Conservation (phyloP, 2,888 invertebrate genomes). For the Drosophila imparisetae region DNA sequence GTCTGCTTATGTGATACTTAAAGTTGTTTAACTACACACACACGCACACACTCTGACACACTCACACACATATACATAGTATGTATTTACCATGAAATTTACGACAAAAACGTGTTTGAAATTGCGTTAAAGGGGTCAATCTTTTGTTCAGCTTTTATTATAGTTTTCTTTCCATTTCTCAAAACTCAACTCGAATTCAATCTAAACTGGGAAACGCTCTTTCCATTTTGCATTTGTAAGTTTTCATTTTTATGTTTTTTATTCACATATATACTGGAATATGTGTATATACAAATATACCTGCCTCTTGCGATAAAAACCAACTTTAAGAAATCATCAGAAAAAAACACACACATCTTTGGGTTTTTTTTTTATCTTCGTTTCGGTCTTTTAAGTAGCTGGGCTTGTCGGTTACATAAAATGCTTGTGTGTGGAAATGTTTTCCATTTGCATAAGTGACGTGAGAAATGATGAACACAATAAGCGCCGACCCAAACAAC, state of each 20-base stretch:
- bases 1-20: conserved; percentile 1
- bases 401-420: conserved; percentile 25
- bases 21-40: not conserved
- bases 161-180: conserved; percentile 24
- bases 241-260: conserved; percentile 23
- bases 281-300: not conserved
- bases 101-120: conserved; percentile 37
- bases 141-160: conserved; percentile 19
- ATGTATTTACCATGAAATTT: conserved; percentile 16
- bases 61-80: not conserved
- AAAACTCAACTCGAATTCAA: conserved; percentile 22
- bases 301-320: not conserved
- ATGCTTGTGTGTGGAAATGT: conserved; percentile 26
- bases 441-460: conserved; percentile 28
- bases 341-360: conserved; percentile 8
- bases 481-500: not conserved
- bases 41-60: not conserved
- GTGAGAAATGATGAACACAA: conserved; percentile 10
- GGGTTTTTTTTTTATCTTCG: not conserved
- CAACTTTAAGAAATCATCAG: not conserved
- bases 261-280: not conserved
- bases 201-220: conserved; percentile 23
- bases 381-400: conserved; percentile 20
- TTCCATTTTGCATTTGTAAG: conserved; percentile 32
- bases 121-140: conserved; percentile 20